Conservation (phyloP, 2,888 invertebrate species). For the Alsophila aescularia region DNA sequence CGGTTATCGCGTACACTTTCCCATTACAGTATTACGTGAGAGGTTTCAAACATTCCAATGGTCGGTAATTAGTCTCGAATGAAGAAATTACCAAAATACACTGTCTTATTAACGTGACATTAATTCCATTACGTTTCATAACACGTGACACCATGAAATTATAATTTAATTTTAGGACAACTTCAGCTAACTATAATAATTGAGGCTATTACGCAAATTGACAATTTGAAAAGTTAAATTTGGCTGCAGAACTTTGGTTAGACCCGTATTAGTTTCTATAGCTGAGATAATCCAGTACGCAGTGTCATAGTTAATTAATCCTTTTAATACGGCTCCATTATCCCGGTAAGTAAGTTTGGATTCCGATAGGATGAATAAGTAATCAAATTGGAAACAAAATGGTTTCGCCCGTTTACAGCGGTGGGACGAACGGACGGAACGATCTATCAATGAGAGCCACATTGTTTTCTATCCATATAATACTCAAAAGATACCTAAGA, state of each 20-base stretch:
- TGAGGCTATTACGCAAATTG: slow-evolving; percentile 37
- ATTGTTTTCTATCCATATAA: slow-evolving; percentile 39
- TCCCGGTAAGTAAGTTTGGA: slow-evolving; percentile 43
- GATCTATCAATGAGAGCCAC: slow-evolving; percentile 39
- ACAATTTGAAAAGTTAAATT: slow-evolving; percentile 51
- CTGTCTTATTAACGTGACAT: slow-evolving; percentile 6
- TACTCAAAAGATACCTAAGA: slow-evolving; percentile 25
- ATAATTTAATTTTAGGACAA: slow-evolving; percentile 4
- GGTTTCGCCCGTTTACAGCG: slow-evolving; percentile 35
- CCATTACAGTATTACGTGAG: slow-evolving; percentile 66
- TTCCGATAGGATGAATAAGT: slow-evolving; percentile 41
- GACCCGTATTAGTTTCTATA: slow-evolving; percentile 35
- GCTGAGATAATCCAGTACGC: slow-evolving; percentile 10
- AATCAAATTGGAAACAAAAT: slow-evolving; percentile 44
- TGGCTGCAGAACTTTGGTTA: slow-evolving; percentile 40
- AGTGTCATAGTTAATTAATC: slow-evolving; percentile 63
- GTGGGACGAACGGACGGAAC: slow-evolving; percentile 33
- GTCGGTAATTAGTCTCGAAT: slow-evolving; percentile 35
- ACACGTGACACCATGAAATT: slow-evolving; percentile 10
- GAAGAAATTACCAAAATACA: slow-evolving; percentile 29
- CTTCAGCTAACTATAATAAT: slow-evolving; percentile 19
- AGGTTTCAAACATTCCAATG: slow-evolving; percentile 43
- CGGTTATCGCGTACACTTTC: slow-evolving; percentile 61
- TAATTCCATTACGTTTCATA: slow-evolving; percentile 14
- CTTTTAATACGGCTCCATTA: slow-evolving; percentile 58